Evolutionary conservation across 92 coral and sea anemone genomes (phyloP).

Genomic region (Actinostola sp.): DNA sequence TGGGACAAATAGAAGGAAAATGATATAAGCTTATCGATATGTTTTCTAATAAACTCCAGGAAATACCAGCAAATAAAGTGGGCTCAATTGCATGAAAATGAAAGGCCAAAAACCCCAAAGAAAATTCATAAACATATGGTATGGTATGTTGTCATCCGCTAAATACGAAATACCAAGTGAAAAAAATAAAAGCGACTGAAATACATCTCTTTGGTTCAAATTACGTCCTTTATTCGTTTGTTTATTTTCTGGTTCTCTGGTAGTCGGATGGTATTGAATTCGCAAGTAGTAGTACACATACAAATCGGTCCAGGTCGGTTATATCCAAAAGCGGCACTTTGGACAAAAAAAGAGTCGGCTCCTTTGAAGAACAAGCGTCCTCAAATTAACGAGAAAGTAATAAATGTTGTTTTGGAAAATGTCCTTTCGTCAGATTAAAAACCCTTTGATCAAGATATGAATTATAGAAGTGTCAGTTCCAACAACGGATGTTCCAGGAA

Average conservation of each 20-base stretch:
- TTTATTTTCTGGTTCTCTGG: too few relatives aligned
- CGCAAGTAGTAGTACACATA: background rate
- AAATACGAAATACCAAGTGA: too few relatives aligned
- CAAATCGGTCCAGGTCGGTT: background rate
- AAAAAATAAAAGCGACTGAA: too few relatives aligned
- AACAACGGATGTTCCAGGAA: background rate
- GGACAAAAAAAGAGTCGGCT: background rate
- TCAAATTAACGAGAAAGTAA: background rate
- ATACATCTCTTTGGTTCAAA: too few relatives aligned
- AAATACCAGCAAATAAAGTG: slow-evolving; percentile 4
- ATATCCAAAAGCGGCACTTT: background rate
- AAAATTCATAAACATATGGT: too few relatives aligned
- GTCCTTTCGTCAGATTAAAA: background rate
- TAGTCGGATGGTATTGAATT: background rate
- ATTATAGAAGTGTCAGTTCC: background rate
- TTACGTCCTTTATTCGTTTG: too few relatives aligned
- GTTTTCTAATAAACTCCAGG: too few relatives aligned
- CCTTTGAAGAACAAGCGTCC: background rate
- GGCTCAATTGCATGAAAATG: background rate
- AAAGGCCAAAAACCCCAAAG: too few relatives aligned
- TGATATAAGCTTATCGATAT: background rate
- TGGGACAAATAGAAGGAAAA: background rate
- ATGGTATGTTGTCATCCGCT: too few relatives aligned
- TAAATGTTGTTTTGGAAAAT: background rate
- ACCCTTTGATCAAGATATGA: background rate